Conservation (phyloP, 2,797 vertebrate species). For the Ctenochaetus hawaiiensis region DNA sequence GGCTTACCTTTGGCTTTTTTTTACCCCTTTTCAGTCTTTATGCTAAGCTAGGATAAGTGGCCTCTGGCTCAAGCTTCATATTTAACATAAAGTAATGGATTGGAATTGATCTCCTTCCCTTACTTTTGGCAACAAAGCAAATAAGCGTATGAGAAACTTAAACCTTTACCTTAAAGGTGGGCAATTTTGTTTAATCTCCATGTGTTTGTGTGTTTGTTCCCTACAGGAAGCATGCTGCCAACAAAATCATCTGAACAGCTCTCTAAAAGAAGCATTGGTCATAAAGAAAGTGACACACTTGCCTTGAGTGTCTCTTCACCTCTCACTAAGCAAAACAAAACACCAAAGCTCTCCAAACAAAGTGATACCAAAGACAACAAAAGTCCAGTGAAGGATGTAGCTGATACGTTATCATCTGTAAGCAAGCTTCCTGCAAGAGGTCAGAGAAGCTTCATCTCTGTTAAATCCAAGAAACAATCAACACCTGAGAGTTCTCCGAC, state of each 20-base stretch:
- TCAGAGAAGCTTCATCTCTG: slow-evolving; percentile 65
- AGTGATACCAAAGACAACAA: slow-evolving; percentile 61
- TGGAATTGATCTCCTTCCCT: no score
- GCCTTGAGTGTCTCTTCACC: slow-evolving; percentile 43
- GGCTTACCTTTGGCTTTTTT: no score
- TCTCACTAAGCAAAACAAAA: slow-evolving; percentile 68
- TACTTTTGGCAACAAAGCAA: no score
- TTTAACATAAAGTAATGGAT: no score
- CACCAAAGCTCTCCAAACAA: slow-evolving; percentile 59
- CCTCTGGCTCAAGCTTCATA: no score
- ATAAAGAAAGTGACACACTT: slow-evolving; percentile 62
- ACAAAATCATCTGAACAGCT: slow-evolving; percentile 52
- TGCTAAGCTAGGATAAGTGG: no score
- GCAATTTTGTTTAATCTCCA: not conserved
- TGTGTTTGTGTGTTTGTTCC: slow-evolving; percentile 39
- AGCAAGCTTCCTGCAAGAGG: slow-evolving; percentile 74
- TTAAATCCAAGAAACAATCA: slow-evolving; percentile 53
- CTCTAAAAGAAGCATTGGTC: slow-evolving; percentile 62
- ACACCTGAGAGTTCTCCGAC: slow-evolving; percentile 25
- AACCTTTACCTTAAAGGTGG: no score
- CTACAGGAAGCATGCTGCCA: slow-evolving; percentile 69
- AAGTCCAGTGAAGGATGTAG: slow-evolving; percentile 58
- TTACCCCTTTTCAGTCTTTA: no score
- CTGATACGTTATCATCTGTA: slow-evolving; percentile 31
- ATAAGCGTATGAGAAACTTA: no score